Evolutionary conservation across 1,140 invertebrate species (phyloP), one percentile per base, ranked within the genome.

Genomic region (Trichomalopsis sarcophagae): DNA sequence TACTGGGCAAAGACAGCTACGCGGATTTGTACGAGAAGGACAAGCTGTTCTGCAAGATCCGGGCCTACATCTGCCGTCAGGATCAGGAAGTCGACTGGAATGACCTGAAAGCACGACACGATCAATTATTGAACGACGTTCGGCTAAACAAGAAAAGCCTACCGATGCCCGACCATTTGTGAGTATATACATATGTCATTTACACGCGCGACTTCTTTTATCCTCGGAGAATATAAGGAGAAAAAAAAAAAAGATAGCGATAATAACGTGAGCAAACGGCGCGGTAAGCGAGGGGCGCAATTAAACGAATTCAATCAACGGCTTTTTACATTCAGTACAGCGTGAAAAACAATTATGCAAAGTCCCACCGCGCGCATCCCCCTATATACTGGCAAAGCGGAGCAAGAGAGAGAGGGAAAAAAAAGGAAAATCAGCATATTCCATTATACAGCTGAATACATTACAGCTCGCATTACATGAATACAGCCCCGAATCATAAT

Each of bases 161-260:
- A 7, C 76, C 88, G 0, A 92, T 93, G 89, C 93, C 93, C 2
- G 91, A 93, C 73, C 91, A 94, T 81, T 90, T 92, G 93, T 94
- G 87, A 88, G 92, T 91, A 27, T 91, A 27, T 78, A 66, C 33
- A 44, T 10, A 44, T 40, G 36, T 27, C 36, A 9, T 40, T 11
- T 44, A 44, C 1, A 44, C 10, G 2, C 0, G 14, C 50, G 33
- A 36, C 33, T 36, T 5, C 33, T 36, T 44, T 44, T 44, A 44
- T 44, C 9, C 9, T 44, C 7, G 9, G 40, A 10, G 40, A 10
- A 44, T 44, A 44, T 9, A 44, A 44, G 1, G 5, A 9, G 0
- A 7, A 40, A 33, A 33, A 36, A 36, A 36, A 36, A 36, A 36
- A 36, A 36, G 33, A 36, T 6, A 36, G 33, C 33, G 33, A 36